Percentiles rank a stretch among this genome's conserved stretches.
Conservation (phyloP, 1,140 invertebrate genomes). For the Pseudomyrmex sp. region DNA sequence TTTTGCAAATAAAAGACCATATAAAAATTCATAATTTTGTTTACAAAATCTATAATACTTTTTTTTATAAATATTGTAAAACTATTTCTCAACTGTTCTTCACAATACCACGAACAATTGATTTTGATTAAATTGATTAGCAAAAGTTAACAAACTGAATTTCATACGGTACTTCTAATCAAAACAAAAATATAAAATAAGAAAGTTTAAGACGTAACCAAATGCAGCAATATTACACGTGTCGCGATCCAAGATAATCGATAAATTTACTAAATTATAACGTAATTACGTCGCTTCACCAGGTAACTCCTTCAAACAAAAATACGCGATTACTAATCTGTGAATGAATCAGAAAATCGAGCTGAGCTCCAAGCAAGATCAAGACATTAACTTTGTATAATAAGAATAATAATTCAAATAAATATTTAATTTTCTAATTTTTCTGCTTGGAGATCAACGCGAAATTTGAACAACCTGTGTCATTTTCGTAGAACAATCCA, state of each 20-base stretch:
- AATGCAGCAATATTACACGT: not conserved
- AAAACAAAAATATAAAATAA: not conserved
- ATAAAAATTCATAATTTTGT: constrained; percentile 52
- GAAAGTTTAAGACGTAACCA: not conserved
- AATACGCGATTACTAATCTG: not conserved
- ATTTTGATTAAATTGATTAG: too few species aligned
- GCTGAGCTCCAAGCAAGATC: not conserved
- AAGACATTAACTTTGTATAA: not conserved
- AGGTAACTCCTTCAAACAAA: not conserved
- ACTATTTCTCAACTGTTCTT: too few species aligned
- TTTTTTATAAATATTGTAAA: too few species aligned
- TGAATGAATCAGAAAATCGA: not conserved
- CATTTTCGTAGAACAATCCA: constrained; percentile 4
- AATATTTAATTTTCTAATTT: not conserved
- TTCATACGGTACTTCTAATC: not conserved
- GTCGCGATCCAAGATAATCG: constrained; percentile 26
- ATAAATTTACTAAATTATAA: not conserved
- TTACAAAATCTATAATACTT: too few species aligned
- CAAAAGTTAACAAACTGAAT: not conserved
- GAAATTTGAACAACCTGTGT: not conserved
- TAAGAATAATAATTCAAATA: constrained; percentile 1
- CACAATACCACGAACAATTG: too few species aligned
- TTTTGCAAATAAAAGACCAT: not conserved
- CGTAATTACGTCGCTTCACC: not conserved
- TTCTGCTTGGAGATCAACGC: constrained; percentile 7